phyloP scores from a whole-genome alignment of 2,113 vertebrate species.

The Promerops cafer region DNA sequence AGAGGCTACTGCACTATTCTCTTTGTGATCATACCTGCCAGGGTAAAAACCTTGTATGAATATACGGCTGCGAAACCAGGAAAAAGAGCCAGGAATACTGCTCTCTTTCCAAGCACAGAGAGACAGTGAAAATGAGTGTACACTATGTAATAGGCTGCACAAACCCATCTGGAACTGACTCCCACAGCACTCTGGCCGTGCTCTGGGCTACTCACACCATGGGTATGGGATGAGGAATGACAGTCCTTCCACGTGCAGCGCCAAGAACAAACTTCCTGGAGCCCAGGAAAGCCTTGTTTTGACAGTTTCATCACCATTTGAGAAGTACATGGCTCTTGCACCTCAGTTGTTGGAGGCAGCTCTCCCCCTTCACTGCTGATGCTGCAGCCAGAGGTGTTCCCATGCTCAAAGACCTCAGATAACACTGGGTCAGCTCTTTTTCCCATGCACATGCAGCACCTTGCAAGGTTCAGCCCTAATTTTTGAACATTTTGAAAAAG shows the following conservation, averaged over 20 bases:
- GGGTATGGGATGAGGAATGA: background rate
- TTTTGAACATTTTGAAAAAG: background rate
- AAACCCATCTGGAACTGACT: background rate
- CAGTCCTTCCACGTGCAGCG: background rate
- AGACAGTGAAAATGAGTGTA: background rate
- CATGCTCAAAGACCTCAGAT: background rate
- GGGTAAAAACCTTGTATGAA: background rate
- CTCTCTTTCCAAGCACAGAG: background rate
- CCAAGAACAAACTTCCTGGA: background rate
- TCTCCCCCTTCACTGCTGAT: background rate
- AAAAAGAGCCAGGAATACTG: background rate
- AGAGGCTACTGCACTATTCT: background rate
- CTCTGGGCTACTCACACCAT: fast-evolving
- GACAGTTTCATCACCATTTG: background rate
- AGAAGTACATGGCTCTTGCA: background rate
- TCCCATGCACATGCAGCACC: background rate
- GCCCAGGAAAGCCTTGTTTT: background rate
- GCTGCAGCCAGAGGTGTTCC: background rate
- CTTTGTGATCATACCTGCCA: background rate
- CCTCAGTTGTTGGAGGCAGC: background rate
- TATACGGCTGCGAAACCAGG: background rate
- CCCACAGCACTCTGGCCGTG: no score
- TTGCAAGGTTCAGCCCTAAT: background rate
- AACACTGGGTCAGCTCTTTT: background rate
- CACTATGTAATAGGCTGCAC: background rate